Base-by-base conservation (phyloP, 2,797 vertebrate species). In the Oryzias dopingdopingensis region DNA sequence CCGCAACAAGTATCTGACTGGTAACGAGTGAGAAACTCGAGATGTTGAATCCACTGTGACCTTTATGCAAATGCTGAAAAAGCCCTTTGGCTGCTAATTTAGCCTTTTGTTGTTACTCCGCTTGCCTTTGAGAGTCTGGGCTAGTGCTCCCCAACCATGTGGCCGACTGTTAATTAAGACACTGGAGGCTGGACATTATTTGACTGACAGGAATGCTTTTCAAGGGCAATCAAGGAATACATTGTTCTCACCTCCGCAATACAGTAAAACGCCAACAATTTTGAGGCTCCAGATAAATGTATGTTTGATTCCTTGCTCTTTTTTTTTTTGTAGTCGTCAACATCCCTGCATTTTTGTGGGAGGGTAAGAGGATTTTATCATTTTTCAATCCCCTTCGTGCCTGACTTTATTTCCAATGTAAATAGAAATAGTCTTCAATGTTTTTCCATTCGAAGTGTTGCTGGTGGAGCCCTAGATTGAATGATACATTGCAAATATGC, bases 151-250 rank as follows among this genome's bases (percentile, higher is more conserved):
- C 62, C 69, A 74, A 85, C 76, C 49, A 32, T 69, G 67, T 49
- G 62, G 70, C 59, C 71, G 70, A 52, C 71, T 84, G 70, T 84
- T 91, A 86, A 91, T 92, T 88, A 88, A 87, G 80, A 80, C 65
- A 78, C 81, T 72, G 12, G 62, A 70, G 81, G 81, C 81, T 53
- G 71, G 63, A 49, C 86, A 74, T 60, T 71, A 61, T 70, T 66
- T 78, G 76, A 83, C 68, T 18, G 75, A 59, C 77, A 74, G 76
- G 77, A 77, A 79, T 72, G 75, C 70, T 68, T 63, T 83, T 81
- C 80, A 82, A 77, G 78, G 81, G 54, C 72, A 77, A 72, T 78
- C 71, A 82, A 68, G 67, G 68, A 79, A 59, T 57, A 66, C 61
- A 77, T 69, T 66, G 67, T 73, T 37, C 56, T 69, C 76, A 82